A percentile compares a stretch with the other conserved stretches of the same genome.
These are phyloP conservation scores for Sparidentex hasta DNA, from an alignment of 2,797 vertebrate species.

Conservation along the genomic window DNA sequence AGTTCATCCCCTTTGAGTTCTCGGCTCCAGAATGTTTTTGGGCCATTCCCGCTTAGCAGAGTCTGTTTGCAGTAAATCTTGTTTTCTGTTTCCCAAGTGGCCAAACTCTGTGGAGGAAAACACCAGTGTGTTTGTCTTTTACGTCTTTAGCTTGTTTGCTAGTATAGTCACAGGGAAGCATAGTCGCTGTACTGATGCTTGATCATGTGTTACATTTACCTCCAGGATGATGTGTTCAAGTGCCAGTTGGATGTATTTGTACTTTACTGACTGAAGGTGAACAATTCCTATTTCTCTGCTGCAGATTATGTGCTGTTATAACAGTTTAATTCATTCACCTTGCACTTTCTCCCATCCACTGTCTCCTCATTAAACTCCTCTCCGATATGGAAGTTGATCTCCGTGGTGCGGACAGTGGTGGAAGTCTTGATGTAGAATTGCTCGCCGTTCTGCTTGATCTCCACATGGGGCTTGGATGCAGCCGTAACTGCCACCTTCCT, in stretches of 20 bases:
- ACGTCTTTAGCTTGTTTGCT: no score
- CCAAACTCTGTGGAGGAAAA: conserved; percentile 88
- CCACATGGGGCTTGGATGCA: conserved; percentile 96
- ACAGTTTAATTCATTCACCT: conserved; percentile 81
- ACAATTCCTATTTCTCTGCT: not conserved
- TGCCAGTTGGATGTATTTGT: no score
- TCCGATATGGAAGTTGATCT: conserved; percentile 94
- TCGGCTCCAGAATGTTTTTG: conserved; percentile 96
- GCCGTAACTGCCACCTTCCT: conserved; percentile 93
- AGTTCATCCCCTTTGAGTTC: conserved; percentile 95
- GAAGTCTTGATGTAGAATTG: conserved; percentile 98
- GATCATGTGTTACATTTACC: no score
- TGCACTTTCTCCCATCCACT: conserved; percentile 96
- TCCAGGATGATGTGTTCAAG: no score
- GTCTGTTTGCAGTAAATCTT: conserved; percentile 97
- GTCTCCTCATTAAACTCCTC: conserved; percentile 97
- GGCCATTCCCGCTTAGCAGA: conserved; percentile 91
- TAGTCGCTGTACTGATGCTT: no score
- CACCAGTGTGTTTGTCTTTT: not conserved
- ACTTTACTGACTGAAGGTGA: not conserved
- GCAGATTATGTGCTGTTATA: not conserved
- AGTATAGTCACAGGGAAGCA: no score
- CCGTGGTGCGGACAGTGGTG: conserved; percentile 95
- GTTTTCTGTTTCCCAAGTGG: conserved; percentile 96
- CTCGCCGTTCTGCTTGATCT: conserved; percentile 94